Evolutionary conservation across 1,140 invertebrate genomes (phyloP).

Genomic region (Zophobas morio): DNA sequence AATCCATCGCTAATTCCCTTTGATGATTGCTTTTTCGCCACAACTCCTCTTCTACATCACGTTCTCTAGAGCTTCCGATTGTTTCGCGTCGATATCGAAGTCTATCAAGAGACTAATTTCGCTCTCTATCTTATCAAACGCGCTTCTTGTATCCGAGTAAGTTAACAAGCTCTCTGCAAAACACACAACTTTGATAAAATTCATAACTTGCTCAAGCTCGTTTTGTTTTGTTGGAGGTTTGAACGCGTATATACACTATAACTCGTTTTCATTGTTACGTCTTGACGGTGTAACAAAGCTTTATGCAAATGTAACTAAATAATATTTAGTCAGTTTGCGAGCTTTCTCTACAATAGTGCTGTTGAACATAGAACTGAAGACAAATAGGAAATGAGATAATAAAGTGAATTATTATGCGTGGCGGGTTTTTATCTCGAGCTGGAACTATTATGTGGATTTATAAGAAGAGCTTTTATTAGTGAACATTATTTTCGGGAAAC

Average conservation of each 20-base stretch:
- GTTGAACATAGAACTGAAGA: neutral
- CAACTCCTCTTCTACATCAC: neutral
- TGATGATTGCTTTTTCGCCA: slow-evolving; percentile 12
- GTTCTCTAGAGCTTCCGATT: slow-evolving; percentile 14
- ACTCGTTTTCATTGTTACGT: slow-evolving; percentile 35
- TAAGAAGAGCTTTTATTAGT: too few species aligned
- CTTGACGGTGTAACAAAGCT: slow-evolving; percentile 38
- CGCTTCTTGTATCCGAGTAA: slow-evolving; percentile 13
- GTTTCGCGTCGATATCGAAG: slow-evolving; percentile 12
- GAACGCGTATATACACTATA: slow-evolving; percentile 1
- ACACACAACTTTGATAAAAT: slow-evolving; percentile 29
- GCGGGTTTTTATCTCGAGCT: neutral
- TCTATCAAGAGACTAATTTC: slow-evolving; percentile 15
- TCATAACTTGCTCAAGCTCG: slow-evolving; percentile 37
- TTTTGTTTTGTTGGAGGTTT: slow-evolving; percentile 25
- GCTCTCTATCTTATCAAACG: slow-evolving; percentile 17
- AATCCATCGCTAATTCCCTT: neutral
- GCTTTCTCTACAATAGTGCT: slow-evolving; percentile 26
- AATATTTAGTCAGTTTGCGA: slow-evolving; percentile 30
- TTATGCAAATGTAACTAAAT: slow-evolving; percentile 41
- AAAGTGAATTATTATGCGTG: neutral
- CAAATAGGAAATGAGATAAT: slow-evolving; percentile 39
- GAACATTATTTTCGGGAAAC: too few species aligned
- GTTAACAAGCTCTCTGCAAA: slow-evolving; percentile 22
- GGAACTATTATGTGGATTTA: neutral